Percentiles rank a stretch among this genome's conserved stretches.
These are phyloP conservation scores for Chydorus sphaericus DNA, from an alignment of 2,888 invertebrate species.

Conservation along the genomic window DNA sequence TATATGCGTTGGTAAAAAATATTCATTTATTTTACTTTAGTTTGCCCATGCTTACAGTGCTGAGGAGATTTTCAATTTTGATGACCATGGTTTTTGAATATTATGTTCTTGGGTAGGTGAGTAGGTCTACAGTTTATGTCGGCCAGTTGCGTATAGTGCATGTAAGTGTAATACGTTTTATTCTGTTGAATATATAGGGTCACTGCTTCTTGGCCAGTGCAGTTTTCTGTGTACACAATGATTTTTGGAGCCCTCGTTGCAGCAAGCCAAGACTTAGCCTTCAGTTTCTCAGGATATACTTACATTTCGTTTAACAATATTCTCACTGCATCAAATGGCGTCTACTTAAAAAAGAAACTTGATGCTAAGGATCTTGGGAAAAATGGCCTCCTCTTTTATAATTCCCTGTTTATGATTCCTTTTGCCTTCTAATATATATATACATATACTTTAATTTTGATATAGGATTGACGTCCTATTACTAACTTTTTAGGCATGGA, in stretches of 20 bases:
- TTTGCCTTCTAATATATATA: conserved; percentile 19
- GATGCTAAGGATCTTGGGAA: conserved; percentile 85
- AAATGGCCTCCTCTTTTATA: conserved; percentile 84
- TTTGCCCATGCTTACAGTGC: conserved; percentile 93
- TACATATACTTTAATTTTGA: too few relatives aligned
- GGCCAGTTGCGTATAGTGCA: too few relatives aligned
- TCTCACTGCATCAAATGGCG: conserved; percentile 93
- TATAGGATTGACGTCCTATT: too few relatives aligned
- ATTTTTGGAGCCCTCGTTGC: conserved; percentile 85
- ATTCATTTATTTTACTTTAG: conserved; percentile 32
- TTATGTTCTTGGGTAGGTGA: conserved; percentile 61
- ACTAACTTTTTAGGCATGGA: conserved; percentile 36
- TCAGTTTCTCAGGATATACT: conserved; percentile 76
- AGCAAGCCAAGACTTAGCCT: conserved; percentile 76
- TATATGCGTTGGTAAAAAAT: not conserved
- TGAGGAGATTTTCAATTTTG: conserved; percentile 88
- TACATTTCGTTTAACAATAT: conserved; percentile 84
- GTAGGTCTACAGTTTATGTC: too few relatives aligned
- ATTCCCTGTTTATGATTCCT: conserved; percentile 63
- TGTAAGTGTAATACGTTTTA: not conserved
- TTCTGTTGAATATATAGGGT: too few relatives aligned
- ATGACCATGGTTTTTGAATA: conserved; percentile 95
- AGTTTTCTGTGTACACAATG: conserved; percentile 89
- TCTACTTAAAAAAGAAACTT: conserved; percentile 90
- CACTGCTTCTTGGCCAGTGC: conserved; percentile 43